phyloP scores from a whole-genome alignment of 2,797 vertebrate genomes.

The Mus spretus region DNA sequence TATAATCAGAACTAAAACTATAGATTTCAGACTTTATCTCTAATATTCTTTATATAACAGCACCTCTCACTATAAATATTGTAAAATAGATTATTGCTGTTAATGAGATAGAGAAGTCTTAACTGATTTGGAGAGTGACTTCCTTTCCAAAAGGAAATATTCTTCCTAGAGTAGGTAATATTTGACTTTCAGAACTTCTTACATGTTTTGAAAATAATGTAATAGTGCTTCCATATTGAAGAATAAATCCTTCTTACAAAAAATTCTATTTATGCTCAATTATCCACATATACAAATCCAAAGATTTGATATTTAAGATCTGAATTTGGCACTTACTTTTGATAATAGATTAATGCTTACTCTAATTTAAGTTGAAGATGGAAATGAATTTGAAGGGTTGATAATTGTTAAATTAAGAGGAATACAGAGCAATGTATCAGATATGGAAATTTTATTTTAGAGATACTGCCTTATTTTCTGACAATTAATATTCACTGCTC shows the following conservation, averaged over 20 bases:
- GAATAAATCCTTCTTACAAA: background rate
- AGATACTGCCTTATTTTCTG: background rate
- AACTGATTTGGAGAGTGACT: background rate
- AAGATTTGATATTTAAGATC: background rate
- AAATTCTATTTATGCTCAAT: background rate
- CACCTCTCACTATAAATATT: background rate
- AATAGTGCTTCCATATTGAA: background rate
- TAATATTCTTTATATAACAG: background rate
- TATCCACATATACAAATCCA: background rate
- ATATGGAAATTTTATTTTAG: background rate
- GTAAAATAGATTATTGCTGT: background rate
- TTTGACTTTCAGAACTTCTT: background rate
- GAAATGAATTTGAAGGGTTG: slow-evolving; percentile 47
- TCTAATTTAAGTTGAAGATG: background rate
- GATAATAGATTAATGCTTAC: background rate
- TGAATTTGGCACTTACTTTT: background rate
- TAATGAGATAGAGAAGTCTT: background rate
- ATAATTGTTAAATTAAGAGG: background rate
- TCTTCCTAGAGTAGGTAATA: background rate
- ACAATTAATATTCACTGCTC: slow-evolving; percentile 5
- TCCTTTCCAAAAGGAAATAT: background rate
- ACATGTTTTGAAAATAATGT: background rate
- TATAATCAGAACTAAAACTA: background rate
- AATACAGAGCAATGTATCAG: background rate
- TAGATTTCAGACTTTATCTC: background rate